Evolutionary conservation across 1,140 invertebrate species (phyloP).

Genomic region (Battus philenor): DNA sequence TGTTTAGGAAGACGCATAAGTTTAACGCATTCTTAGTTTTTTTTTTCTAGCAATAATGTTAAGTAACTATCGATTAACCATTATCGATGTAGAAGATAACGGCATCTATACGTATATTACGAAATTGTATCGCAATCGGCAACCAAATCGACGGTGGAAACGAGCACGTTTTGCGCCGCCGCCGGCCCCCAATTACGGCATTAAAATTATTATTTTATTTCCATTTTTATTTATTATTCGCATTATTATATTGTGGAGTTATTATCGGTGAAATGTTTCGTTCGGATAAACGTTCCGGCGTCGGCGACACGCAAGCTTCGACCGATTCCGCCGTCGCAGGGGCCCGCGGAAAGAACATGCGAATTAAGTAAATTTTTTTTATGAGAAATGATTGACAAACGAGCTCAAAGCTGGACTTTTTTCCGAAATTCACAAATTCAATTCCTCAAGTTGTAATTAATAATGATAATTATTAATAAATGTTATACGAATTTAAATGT

Average conservation of each 20-base stretch:
- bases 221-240: slow-evolving; percentile 75
- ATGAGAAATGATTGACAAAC: no score
- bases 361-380: no score
- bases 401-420: no score
- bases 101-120: slow-evolving; percentile 57
- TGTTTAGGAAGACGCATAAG: no score
- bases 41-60: no score
- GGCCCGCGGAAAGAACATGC: slow-evolving; percentile 23
- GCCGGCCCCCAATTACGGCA: slow-evolving; percentile 69
- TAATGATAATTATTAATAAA: no score
- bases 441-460: no score
- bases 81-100: slow-evolving; percentile 33
- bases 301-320: slow-evolving; percentile 59
- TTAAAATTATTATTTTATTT: slow-evolving; percentile 76
- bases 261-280: slow-evolving; percentile 76
- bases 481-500: no score
- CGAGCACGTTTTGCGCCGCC: slow-evolving; percentile 53
- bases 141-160: slow-evolving; percentile 50
- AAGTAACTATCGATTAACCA: slow-evolving; percentile 30
- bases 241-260: slow-evolving; percentile 75
- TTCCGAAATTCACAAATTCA: no score
- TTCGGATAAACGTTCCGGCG: slow-evolving; percentile 66
- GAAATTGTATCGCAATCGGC: slow-evolving; percentile 29
- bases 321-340: slow-evolving; percentile 34
- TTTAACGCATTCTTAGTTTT: no score